Evolutionary conservation across 2,113 vertebrate genomes (phyloP).

Genomic region (Tragelaphus strepsiceros): DNA sequence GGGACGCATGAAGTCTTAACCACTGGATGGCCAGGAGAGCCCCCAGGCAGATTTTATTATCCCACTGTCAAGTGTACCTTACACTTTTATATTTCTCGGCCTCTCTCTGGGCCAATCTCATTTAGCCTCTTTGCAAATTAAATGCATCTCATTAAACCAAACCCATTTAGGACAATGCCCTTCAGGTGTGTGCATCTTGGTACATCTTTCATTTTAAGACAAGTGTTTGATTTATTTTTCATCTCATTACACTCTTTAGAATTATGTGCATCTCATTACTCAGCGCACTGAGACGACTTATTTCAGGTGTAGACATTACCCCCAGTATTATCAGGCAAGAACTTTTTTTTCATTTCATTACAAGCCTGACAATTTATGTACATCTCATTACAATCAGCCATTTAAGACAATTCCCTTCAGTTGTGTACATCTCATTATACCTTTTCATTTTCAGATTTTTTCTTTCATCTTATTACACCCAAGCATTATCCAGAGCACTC

Average conservation of each 20-base stretch:
- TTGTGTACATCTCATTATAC: slow-evolving; percentile 58
- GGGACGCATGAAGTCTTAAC: neutral
- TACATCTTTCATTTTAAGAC: slow-evolving; percentile 65
- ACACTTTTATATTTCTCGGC: slow-evolving; percentile 27
- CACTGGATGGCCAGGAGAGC: neutral
- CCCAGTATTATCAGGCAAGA: slow-evolving; percentile 63
- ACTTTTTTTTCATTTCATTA: slow-evolving; percentile 66
- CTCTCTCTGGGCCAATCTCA: slow-evolving; percentile 59
- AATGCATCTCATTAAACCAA: slow-evolving; percentile 68
- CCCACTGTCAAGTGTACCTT: neutral
- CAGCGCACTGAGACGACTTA: slow-evolving; percentile 38
- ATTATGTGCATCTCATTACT: slow-evolving; percentile 75
- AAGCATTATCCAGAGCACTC: slow-evolving; percentile 45
- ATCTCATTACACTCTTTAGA: slow-evolving; percentile 71
- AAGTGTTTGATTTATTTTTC: slow-evolving; percentile 76
- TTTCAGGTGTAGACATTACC: slow-evolving; percentile 70
- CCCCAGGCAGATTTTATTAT: neutral
- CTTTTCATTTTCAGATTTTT: slow-evolving; percentile 53
- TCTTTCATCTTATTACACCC: slow-evolving; percentile 5
- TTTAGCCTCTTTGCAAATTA: slow-evolving; percentile 68
- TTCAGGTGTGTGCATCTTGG: slow-evolving; percentile 64
- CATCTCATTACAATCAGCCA: slow-evolving; percentile 73
- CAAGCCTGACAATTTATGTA: slow-evolving; percentile 68
- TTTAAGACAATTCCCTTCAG: slow-evolving; percentile 70
- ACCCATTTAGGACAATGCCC: slow-evolving; percentile 74